Evolutionary conservation across 1,140 invertebrate species (phyloP).

Genomic region (Drosophila saltans): DNA sequence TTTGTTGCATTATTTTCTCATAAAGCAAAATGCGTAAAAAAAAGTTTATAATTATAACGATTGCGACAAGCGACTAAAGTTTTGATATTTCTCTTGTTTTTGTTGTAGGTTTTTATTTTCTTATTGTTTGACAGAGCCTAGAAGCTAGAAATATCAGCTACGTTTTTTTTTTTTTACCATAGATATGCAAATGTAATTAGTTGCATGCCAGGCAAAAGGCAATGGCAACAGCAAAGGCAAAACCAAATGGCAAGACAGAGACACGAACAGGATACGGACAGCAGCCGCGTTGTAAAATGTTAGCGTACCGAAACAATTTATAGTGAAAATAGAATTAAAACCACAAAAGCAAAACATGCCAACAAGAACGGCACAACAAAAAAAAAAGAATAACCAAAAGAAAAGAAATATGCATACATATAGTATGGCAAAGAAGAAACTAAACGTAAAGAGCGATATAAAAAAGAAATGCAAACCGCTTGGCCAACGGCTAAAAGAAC

Average conservation of each 20-base stretch:
- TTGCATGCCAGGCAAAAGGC: conserved; percentile 61
- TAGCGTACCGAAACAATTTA: conserved; percentile 78
- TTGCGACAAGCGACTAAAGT: conserved; percentile 46
- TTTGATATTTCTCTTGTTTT: conserved; percentile 6
- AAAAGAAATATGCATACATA: conserved; percentile 30
- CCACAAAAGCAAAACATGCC: conserved; percentile 77
- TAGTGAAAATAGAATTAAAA: conserved; percentile 81
- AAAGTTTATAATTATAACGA: conserved; percentile 77
- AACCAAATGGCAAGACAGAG: conserved; percentile 17
- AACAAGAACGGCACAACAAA: conserved; percentile 41
- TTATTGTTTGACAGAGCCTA: background rate
- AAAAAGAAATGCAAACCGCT: conserved; percentile 55
- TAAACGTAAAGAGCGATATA: conserved; percentile 44
- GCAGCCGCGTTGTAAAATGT: conserved; percentile 71
- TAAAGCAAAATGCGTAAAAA: conserved; percentile 64
- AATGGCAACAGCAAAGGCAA: conserved; percentile 7
- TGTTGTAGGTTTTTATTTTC: conserved; percentile 38
- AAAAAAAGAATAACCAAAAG: conserved; percentile 18
- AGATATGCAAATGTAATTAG: conserved; percentile 81
- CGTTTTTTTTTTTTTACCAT: conserved; percentile 54
- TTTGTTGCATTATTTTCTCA: conserved; percentile 43
- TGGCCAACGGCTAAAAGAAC: conserved; percentile 52
- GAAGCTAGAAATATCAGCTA: conserved; percentile 49
- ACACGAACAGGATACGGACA: conserved; percentile 45
- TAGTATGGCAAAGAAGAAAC: conserved; percentile 37